phyloP scores from a whole-genome alignment of 1,140 invertebrate genomes.

The Philotrypesis tridentata region DNA sequence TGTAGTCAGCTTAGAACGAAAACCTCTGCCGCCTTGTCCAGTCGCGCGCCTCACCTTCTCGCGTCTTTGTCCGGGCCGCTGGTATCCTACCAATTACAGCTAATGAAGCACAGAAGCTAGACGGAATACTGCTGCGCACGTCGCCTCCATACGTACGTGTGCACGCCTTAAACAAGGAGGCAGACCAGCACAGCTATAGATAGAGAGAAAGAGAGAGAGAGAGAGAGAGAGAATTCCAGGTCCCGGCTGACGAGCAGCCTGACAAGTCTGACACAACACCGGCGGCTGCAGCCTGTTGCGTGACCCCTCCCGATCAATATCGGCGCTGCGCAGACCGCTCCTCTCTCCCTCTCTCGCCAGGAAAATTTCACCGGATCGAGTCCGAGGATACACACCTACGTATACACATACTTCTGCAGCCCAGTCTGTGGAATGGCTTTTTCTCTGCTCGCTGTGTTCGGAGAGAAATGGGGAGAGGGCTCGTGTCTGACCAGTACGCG shows the following conservation, averaged over 20 bases:
- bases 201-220: too few species aligned
- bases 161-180: not conserved
- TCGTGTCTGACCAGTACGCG: constrained; percentile 34
- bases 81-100: constrained; percentile 30
- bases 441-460: too few species aligned
- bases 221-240: not conserved
- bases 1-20: too few species aligned
- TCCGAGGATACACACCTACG: constrained; percentile 15
- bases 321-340: constrained; percentile 48
- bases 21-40: too few species aligned
- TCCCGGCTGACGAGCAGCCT: constrained; percentile 38
- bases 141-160: not conserved
- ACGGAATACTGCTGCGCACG: not conserved
- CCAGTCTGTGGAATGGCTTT: too few species aligned
- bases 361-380: constrained; percentile 8
- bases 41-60: not conserved
- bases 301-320: constrained; percentile 65
- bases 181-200: not conserved
- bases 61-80: not conserved
- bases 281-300: constrained; percentile 64
- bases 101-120: constrained; percentile 24
- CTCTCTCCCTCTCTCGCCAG: not conserved
- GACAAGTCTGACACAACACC: constrained; percentile 62
- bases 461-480: too few species aligned
- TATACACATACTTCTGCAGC: not conserved